A percentile compares a stretch with the other conserved stretches of the same genome.
Conservation (phyloP, 2,797 vertebrate species). For the Sebastes goodei region DNA sequence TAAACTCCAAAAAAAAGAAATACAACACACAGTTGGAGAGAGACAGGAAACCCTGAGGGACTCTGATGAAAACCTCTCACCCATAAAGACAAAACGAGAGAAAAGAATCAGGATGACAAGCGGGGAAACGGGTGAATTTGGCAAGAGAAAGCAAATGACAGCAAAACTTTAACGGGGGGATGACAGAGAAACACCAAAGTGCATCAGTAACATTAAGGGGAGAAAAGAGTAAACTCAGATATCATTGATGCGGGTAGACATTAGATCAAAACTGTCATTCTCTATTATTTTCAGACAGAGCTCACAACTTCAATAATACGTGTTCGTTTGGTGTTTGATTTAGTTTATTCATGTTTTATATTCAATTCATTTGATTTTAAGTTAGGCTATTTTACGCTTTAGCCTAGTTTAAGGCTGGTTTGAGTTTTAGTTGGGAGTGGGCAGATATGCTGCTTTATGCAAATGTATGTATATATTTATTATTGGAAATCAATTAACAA, state of each 20-base stretch:
- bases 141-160: conserved; percentile 35
- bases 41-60: conserved; percentile 55
- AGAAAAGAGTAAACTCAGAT: conserved; percentile 5
- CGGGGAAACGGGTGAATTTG: conserved; percentile 14
- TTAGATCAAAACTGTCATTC: conserved; percentile 26
- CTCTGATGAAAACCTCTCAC: conserved; percentile 48
- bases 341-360: no score
- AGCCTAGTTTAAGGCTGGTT: not conserved
- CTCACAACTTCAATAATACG: conserved; percentile 3
- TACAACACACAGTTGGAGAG: conserved; percentile 20
- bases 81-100: conserved; percentile 33
- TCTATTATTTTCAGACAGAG: conserved; percentile 28
- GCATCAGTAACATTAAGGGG: conserved; percentile 42
- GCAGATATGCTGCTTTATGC: no score
- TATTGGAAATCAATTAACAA: no score
- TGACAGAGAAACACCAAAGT: conserved; percentile 42
- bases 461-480: no score
- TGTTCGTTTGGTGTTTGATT: not conserved
- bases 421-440: no score
- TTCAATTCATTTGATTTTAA: no score
- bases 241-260: conserved; percentile 9
- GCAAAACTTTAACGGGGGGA: conserved; percentile 5
- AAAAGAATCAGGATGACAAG: conserved; percentile 39
- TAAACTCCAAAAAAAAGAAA: conserved; percentile 25
- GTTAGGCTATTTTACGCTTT: not conserved